Percentiles rank a stretch among this genome's conserved stretches.
These are phyloP conservation scores for Alexandromys fortis DNA, from an alignment of 2,113 vertebrate genomes.

Conservation along the genomic window DNA sequence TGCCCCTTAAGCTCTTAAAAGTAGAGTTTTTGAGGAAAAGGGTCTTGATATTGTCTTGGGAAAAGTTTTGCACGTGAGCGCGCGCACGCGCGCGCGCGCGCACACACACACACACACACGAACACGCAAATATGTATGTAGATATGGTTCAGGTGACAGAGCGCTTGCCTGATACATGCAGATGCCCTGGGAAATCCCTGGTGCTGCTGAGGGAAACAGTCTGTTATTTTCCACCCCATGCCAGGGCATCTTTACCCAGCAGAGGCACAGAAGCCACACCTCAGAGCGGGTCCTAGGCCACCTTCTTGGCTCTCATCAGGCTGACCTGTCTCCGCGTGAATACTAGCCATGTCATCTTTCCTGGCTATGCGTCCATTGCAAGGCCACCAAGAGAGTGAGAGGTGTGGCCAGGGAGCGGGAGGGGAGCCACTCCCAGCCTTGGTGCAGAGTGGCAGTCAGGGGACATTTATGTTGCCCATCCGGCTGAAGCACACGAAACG, in stretches of 20 bases:
- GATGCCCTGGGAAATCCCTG: background rate
- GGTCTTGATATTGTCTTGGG: background rate
- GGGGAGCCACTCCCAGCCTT: background rate
- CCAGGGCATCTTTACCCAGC: background rate
- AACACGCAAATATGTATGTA: no score
- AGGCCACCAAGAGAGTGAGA: background rate
- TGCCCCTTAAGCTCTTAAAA: background rate
- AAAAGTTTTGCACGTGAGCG: background rate
- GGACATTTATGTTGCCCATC: background rate
- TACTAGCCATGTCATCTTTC: background rate
- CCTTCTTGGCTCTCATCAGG: background rate
- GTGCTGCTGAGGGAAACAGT: background rate
- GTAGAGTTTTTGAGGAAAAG: background rate
- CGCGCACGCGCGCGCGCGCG: accelerated
- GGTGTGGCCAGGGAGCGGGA: background rate
- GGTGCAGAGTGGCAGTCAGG: background rate
- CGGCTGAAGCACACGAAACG: background rate
- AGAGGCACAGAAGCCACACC: background rate
- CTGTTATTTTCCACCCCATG: background rate
- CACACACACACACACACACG: no score
- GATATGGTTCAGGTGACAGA: background rate
- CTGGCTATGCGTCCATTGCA: background rate
- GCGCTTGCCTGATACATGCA: background rate
- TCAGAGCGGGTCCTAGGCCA: background rate
- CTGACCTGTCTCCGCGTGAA: background rate